Base-by-base conservation (phyloP, 2,888 invertebrate genomes). In the Erebia aethiops region DNA sequence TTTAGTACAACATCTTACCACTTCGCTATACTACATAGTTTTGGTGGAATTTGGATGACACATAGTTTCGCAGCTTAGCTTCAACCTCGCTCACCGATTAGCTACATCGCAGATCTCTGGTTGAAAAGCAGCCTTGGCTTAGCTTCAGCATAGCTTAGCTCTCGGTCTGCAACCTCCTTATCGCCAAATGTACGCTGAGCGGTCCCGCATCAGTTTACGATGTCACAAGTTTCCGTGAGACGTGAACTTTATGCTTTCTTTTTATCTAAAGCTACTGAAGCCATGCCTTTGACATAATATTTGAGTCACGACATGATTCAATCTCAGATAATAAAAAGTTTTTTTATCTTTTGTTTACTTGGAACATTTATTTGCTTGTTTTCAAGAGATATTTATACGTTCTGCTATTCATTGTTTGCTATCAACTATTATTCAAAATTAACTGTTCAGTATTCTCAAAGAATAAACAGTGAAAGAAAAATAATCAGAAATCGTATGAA, bases 101-200 rank as follows among this genome's bases (percentile, higher is more conserved):
- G 5, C 35, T 35, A 35, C 35, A 35, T 35, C 35, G 7, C 35
- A 35, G 7, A 35, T 35, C 5, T 35, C 35, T 35, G 35, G 35
- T 35, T 5, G 7, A 35, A 35, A 35, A 1, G 35, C 35, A 35
- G 35, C 35, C 7, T 35, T 35, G 3, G 26, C 26, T 26, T 26
- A 35, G 35, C 35, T 35, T 35, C 35, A 35, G 35, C 35, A 35
- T 35, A 35, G 35, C 35, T 35, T 35, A 35, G 35, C 35, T 35
- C 35, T 35, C 35, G 35, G 35, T 7, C 35, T 35, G 35, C 35
- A 35, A 35, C 5, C 7, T 26, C 26, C 2, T 35, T 35, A 35
- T 89, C 83, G 86, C 85, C 85, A 80, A 88, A 86, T 79, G 82
- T 85, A 75, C 76, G 80, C 81, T 85, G 82, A 85, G 83, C 83